These are phyloP conservation scores for Julus scanicus DNA, from an alignment of 2,888 invertebrate genomes.

Conservation along the genomic window DNA sequence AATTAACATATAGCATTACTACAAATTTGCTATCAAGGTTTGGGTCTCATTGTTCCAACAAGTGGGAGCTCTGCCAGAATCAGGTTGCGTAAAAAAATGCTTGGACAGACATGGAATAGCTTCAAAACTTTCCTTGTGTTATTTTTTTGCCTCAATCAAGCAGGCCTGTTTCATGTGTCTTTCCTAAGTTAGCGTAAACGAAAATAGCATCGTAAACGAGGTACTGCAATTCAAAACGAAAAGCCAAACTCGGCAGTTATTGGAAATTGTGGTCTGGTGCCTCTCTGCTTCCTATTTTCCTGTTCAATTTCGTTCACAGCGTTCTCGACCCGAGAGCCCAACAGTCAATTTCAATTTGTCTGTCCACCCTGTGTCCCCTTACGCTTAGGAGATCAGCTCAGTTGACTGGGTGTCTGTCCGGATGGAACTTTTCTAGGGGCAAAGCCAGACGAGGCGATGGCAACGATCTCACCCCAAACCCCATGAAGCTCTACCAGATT, in stretches of 20 bases:
- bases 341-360: constrained; percentile 31
- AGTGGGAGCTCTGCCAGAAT: not conserved
- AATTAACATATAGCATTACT: not conserved
- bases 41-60: not conserved
- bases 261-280: constrained; percentile 15
- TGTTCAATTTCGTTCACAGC: constrained; percentile 27
- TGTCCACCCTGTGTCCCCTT: constrained; percentile 33
- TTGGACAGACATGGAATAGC: constrained; percentile 16
- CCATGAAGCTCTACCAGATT: constrained; percentile 87
- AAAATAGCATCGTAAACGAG: constrained; percentile 13
- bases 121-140: not conserved
- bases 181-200: constrained; percentile 1
- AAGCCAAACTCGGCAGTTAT: not conserved
- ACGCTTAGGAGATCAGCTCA: constrained; percentile 34
- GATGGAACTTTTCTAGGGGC: constrained; percentile 70
- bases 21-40: not conserved
- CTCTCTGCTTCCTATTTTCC: constrained; percentile 30
- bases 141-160: not conserved
- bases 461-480: constrained; percentile 95
- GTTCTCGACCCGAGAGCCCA: not conserved
- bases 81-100: not conserved
- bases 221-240: not conserved
- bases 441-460: constrained; percentile 97
- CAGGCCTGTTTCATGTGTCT: not conserved
- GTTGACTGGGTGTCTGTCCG: constrained; percentile 28